Conservation (phyloP, 2,113 vertebrate species). For the Campylomormyrus numenius region DNA sequence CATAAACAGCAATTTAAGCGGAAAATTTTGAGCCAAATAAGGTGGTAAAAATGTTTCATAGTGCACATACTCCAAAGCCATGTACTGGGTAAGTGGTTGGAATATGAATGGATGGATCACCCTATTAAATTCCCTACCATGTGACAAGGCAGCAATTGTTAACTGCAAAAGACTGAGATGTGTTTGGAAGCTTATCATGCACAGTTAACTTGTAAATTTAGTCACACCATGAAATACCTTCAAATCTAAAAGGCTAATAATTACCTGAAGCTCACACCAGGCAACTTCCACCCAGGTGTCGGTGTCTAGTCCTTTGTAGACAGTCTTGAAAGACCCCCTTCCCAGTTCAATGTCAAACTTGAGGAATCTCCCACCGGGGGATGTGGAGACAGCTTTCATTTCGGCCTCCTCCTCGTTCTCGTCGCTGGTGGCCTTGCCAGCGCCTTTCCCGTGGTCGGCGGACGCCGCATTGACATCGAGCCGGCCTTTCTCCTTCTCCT, state of each 20-base stretch:
- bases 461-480: constrained; percentile 39
- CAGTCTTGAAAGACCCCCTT: constrained; percentile 90
- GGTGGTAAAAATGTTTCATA: neutral
- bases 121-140: neutral
- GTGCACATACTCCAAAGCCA: neutral
- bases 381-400: constrained; percentile 89
- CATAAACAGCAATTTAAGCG: neutral
- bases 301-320: constrained; percentile 90
- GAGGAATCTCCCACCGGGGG: constrained; percentile 82
- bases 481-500: constrained; percentile 54
- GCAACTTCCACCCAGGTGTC: constrained; percentile 96
- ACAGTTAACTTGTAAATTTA: neutral
- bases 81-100: neutral
- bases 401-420: constrained; percentile 85
- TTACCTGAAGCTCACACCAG: constrained; percentile 96
- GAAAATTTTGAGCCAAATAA: neutral
- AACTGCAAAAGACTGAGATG: neutral
- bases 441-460: constrained; percentile 49
- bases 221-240: neutral
- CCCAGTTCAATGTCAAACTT: constrained; percentile 95
- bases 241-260: constrained; percentile 14
- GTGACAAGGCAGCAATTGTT: neutral
- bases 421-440: constrained; percentile 59
- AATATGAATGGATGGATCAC: neutral
- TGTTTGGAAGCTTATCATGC: neutral